Conservation (phyloP, 2,888 invertebrate genomes). For the Unio pictorum region DNA sequence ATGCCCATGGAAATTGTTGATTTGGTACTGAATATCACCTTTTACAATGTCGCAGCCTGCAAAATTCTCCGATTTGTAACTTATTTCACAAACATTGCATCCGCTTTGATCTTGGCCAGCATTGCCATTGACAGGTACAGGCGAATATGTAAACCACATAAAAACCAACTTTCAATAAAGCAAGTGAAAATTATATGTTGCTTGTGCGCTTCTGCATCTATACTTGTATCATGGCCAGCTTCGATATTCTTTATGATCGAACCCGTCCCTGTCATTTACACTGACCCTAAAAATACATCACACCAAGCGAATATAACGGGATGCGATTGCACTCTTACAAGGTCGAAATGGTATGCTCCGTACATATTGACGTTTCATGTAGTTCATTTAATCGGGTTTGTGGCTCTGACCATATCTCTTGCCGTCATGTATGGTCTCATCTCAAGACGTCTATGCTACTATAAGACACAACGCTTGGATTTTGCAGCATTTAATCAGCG, state of each 20-base stretch:
- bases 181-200: slow-evolving; percentile 30
- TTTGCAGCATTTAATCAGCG: background rate
- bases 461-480: slow-evolving; percentile 4
- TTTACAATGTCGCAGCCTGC: slow-evolving; percentile 41
- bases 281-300: too few species aligned
- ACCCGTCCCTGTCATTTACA: slow-evolving; percentile 13
- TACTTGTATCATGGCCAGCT: slow-evolving; percentile 42
- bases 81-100: slow-evolving; percentile 40
- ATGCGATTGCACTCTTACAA: slow-evolving; percentile 46
- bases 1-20: slow-evolving; percentile 56
- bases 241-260: slow-evolving; percentile 42
- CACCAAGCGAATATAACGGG: slow-evolving; percentile 23
- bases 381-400: slow-evolving; percentile 41
- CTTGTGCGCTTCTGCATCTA: slow-evolving; percentile 13
- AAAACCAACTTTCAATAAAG: slow-evolving; percentile 38
- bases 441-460: slow-evolving; percentile 30
- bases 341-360: slow-evolving; percentile 25
- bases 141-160: slow-evolving; percentile 49
- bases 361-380: slow-evolving; percentile 46
- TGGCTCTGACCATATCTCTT: slow-evolving; percentile 30
- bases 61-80: slow-evolving; percentile 46
- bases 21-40: slow-evolving; percentile 44
- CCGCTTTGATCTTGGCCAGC: slow-evolving; percentile 43
- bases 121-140: slow-evolving; percentile 53
- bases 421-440: slow-evolving; percentile 45